Evolutionary conservation across 2,888 invertebrate species (phyloP).

Genomic region (Ochropleura leucogaster): DNA sequence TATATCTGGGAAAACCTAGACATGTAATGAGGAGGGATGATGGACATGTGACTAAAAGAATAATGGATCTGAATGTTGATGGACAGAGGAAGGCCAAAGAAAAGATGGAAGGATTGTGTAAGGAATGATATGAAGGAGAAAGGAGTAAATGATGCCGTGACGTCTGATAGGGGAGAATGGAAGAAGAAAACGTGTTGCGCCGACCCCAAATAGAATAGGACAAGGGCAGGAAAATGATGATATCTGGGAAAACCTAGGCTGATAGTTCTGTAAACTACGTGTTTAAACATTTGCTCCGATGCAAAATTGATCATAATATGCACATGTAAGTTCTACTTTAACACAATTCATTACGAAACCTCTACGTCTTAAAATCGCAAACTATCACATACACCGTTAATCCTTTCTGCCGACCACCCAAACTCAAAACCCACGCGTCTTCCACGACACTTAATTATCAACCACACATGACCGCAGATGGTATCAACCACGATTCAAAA

Average conservation of each 20-base stretch:
- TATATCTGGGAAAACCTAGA: not conserved
- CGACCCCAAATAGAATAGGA: no score
- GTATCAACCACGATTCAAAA: constrained; percentile 75
- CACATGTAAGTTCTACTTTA: not conserved
- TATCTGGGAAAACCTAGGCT: not conserved
- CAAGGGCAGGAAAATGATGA: no score
- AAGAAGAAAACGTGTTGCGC: no score
- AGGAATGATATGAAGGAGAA: no score
- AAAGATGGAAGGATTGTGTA: no score
- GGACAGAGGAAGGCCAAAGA: no score
- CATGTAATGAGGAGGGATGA: not conserved
- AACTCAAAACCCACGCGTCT: constrained; percentile 57
- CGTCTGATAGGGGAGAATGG: no score
- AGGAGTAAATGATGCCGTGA: no score
- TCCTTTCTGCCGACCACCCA: constrained; percentile 73
- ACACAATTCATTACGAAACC: not conserved
- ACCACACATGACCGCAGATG: constrained; percentile 72
- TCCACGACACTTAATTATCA: constrained; percentile 68
- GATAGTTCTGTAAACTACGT: not conserved
- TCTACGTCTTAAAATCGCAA: constrained; percentile 16
- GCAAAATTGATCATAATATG: no score
- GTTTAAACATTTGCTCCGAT: not conserved
- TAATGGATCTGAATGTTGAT: no score
- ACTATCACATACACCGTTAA: constrained; percentile 49
- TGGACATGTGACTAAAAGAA: no score